Evolutionary conservation across 2,888 invertebrate genomes (phyloP), one percentile per base, ranked within the genome.

Genomic region (Epistrophella euchroma): DNA sequence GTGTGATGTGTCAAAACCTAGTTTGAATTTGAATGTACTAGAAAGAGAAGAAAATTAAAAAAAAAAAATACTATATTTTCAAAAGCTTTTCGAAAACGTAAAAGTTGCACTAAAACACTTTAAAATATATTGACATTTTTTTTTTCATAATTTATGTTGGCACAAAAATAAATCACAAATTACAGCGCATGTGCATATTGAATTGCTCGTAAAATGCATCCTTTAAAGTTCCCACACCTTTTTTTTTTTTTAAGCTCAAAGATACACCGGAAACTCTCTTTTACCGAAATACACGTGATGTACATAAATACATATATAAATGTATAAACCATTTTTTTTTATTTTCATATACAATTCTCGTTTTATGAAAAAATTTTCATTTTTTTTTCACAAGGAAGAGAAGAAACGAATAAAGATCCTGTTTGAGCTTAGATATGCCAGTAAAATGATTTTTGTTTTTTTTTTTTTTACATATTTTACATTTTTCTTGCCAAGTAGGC

Each of bases 151-250:
- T 40, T 19, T 5, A 52, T 52, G 62, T 40, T 66, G 11, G 19
- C 22, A 62, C 22, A 47, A 19, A 32, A 22, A 40, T 17, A 45
- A 64, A 64, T 28, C 5, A 19, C 4, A n/a, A 60, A 66, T 60
- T 2, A 10, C 52, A 80, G 80, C 85, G 85, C 85, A 85, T 85
- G 85, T 80, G 85, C 80, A 80, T 56, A 35, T 25, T 25, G 9
- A 2, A 25, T n/a, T 68, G 37, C 80, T 80, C 80, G 84, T 85
- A 80, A 85, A 80, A 80, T 78, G 80, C 80, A 85, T 80, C 71
- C 76, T 79, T 37, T 76, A 43, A 68, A 47, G 55, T 52, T 66
- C 66, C 28, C 73, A 74, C 37, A 50, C 68, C 68, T 19, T 37
- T 32, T 56, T 64, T 60, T 32, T 9, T 40, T 43, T 73, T 25